Conservation (phyloP, 1,140 invertebrate species). For the Tetraneura akinire region DNA sequence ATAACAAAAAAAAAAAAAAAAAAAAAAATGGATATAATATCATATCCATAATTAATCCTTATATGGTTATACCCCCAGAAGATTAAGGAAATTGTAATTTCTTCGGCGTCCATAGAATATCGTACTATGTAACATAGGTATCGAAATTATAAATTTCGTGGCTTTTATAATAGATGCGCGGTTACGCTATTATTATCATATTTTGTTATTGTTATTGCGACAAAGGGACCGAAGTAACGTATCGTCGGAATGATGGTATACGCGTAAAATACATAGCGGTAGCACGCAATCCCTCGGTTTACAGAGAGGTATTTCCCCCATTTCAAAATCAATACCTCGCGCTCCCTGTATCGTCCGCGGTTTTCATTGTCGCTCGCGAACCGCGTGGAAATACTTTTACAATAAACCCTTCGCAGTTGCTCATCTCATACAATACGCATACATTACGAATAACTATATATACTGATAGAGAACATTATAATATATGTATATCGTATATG, state of each 20-base stretch:
- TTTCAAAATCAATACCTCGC: conserved; percentile 48
- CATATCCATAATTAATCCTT: no score
- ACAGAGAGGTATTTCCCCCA: neutral
- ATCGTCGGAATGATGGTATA: neutral
- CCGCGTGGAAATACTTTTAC: neutral
- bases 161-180: no score
- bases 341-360: neutral
- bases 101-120: no score
- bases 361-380: conserved; percentile 40
- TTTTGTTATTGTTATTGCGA: no score
- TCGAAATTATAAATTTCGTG: no score
- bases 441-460: neutral
- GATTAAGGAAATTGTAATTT: no score
- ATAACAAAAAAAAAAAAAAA: no score
- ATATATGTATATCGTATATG: neutral
- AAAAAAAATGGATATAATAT: no score
- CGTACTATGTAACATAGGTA: no score
- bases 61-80: no score
- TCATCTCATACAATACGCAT: neutral
- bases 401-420: no score
- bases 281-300: neutral
- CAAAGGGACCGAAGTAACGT: neutral
- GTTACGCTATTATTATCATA: no score
- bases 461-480: neutral
- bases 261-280: neutral